Base-by-base conservation (phyloP, 2,113 vertebrate genomes). In the Parotia lawesii region DNA sequence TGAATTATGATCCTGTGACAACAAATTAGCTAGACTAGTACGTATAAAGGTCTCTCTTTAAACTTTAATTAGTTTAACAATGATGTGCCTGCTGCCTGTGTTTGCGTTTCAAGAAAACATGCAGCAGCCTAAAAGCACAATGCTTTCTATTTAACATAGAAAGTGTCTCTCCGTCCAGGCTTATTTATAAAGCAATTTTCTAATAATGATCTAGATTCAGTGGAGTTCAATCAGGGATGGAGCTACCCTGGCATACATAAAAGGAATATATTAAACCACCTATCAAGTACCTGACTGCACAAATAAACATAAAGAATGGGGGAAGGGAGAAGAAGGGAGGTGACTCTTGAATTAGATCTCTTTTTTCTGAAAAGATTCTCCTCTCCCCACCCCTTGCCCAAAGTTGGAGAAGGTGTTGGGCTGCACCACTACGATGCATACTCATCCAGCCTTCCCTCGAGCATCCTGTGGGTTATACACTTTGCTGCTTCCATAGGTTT, bases 61-160 rank as follows among this genome's bases (percentile, higher is more conserved):
- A 96, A 95, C 74, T 95, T 97, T 95, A 96, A 96, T 97, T 96
- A 95, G 82, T 95, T 94, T 95, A 95, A 94, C 91, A 89, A 79
- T 91, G 67, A 89, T 90, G 69, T 83, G 69, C 70, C 72, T 91
- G 87, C 87, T 91, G 94, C 85, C 78, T 70, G 79, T 90, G 66
- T 94, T 96, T 94, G 79, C 23, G 9, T 94, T 94, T 93, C 93
- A 90, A 81, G 93, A 94, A 95, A 95, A 90, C 70, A 86, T 22
- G n/a, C 66, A 76, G 53, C 64, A 86, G 69, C 45, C 88, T 78
- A 84, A 78, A 84, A 94, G 76, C 35, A 61, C 51, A 40, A 83
- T 87, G 82, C 37, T 91, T 87, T 87, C 31, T 87, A 60, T 87
- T 94, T 93, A 83, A 91, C 67, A 74, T 56, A 67, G 87, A 91